Conservation (phyloP, 2,888 invertebrate species). For the Xylocampa areola region DNA sequence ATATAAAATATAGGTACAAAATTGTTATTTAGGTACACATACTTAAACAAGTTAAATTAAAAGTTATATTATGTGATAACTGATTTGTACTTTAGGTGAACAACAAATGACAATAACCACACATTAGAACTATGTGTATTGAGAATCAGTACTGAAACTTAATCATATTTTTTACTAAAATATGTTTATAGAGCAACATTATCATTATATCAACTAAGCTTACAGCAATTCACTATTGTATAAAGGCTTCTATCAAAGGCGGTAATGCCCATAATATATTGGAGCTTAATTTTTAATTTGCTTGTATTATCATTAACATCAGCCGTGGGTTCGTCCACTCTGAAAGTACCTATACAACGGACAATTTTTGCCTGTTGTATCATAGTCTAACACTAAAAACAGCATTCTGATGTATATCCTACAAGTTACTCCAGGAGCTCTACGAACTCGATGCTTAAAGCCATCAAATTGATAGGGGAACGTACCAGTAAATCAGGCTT, state of each 20-base stretch:
- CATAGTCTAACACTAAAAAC: no score
- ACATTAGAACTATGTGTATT: slow-evolving; percentile 36
- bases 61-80: slow-evolving; percentile 71
- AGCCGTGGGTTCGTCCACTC: no score
- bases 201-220: not conserved
- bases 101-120: slow-evolving; percentile 61
- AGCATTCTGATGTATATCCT: no score
- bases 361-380: no score
- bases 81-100: slow-evolving; percentile 82
- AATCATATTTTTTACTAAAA: slow-evolving; percentile 8
- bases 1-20: slow-evolving; percentile 62
- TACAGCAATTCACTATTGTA: not conserved
- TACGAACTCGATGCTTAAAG: no score
- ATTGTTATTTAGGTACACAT: slow-evolving; percentile 54
- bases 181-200: no score
- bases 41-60: slow-evolving; percentile 46
- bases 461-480: no score
- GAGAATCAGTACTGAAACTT: slow-evolving; percentile 39
- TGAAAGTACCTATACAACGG: no score
- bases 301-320: no score
- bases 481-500: no score
- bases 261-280: not conserved
- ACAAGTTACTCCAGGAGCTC: no score
- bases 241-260: not conserved
- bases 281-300: not conserved